Evolutionary conservation across 2,888 invertebrate genomes (phyloP).

Genomic region (Mesodorylaimus sp.): DNA sequence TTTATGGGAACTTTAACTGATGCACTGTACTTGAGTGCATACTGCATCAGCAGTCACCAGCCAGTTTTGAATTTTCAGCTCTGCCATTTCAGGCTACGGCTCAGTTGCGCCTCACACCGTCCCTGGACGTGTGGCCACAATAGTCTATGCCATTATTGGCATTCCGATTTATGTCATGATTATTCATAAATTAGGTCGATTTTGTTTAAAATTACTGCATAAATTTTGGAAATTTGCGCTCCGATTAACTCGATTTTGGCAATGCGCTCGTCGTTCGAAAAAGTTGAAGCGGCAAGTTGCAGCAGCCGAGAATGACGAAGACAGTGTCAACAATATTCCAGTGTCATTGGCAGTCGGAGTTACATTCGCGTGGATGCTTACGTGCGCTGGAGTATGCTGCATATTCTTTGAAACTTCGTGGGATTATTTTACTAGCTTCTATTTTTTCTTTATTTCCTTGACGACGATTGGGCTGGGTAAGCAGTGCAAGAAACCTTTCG

Average conservation of each 20-base stretch:
- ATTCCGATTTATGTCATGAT: conserved; percentile 27
- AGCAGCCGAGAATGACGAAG: not conserved
- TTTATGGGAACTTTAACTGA: too few relatives aligned
- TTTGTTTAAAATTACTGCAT: conserved; percentile 22
- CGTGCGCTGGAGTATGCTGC: conserved; percentile 27
- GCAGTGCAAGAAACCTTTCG: too few relatives aligned
- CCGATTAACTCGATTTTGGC: not conserved
- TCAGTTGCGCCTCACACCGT: conserved; percentile 1
- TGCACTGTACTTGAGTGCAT: too few relatives aligned
- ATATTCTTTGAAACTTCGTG: conserved; percentile 24
- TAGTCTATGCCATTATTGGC: conserved; percentile 24
- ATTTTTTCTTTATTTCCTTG: conserved; percentile 27
- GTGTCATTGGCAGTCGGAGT: conserved; percentile 23
- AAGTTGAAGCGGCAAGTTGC: too few relatives aligned
- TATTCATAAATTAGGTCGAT: conserved; percentile 24
- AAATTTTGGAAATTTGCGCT: conserved; percentile 16
- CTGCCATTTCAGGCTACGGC: conserved; percentile 3
- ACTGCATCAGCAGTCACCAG: too few relatives aligned
- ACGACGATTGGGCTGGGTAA: conserved; percentile 28
- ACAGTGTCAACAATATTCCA: conserved; percentile 16
- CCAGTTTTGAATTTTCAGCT: too few relatives aligned
- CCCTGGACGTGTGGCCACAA: not conserved
- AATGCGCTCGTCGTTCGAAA: not conserved
- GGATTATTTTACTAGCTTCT: conserved; percentile 29
- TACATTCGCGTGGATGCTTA: conserved; percentile 27